Conservation (phyloP, 1,140 invertebrate species). For the Plectrocnemia conspersa region DNA sequence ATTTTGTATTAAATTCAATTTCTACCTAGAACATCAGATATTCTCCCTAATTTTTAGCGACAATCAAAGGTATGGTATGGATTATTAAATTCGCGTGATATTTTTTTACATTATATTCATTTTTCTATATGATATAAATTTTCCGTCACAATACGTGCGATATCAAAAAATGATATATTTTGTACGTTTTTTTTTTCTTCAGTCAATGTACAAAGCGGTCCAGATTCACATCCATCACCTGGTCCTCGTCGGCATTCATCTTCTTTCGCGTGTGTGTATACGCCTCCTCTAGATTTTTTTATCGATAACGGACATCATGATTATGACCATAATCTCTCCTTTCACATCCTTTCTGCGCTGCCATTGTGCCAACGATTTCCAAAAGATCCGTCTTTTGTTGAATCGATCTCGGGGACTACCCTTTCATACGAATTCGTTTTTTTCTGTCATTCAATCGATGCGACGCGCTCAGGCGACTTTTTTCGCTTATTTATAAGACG, state of each 20-base stretch:
- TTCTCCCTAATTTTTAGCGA: too few relatives aligned
- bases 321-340: constrained; percentile 35
- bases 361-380: constrained; percentile 19
- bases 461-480: background rate
- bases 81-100: too few relatives aligned
- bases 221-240: constrained; percentile 21
- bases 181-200: too few relatives aligned
- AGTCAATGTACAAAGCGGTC: too few relatives aligned
- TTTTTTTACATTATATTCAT: too few relatives aligned
- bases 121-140: too few relatives aligned
- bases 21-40: too few relatives aligned
- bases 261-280: constrained; percentile 11
- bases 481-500: too few relatives aligned
- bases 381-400: constrained; percentile 28
- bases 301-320: constrained; percentile 36
- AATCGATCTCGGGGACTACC: constrained; percentile 33
- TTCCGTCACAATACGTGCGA: too few relatives aligned
- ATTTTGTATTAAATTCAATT: too few relatives aligned
- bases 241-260: constrained; percentile 18
- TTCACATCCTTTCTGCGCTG: constrained; percentile 33
- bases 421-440: constrained; percentile 29
- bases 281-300: constrained; percentile 27
- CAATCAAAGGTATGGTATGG: too few relatives aligned
- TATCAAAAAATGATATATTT: too few relatives aligned
- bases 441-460: constrained; percentile 30